These are phyloP conservation scores for Ameiurus melas DNA, from an alignment of 2,113 vertebrate species.

Conservation along the genomic window DNA sequence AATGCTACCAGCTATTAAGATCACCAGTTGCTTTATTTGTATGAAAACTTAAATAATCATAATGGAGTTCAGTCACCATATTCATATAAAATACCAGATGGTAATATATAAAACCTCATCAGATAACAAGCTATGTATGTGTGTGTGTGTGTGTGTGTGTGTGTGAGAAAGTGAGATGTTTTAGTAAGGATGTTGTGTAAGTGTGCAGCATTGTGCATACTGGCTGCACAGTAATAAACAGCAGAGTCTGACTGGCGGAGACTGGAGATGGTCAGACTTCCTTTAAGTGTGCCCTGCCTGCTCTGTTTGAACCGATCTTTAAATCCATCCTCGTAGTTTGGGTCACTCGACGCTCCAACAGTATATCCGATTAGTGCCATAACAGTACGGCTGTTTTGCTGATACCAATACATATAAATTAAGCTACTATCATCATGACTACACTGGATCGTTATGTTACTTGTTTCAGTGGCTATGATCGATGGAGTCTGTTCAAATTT, in stretches of 20 bases:
- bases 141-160: not conserved
- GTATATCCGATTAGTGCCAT: conserved; percentile 37
- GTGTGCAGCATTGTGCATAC: conserved; percentile 61
- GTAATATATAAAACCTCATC: not conserved
- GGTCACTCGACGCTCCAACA: not conserved
- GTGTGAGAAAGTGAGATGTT: not conserved
- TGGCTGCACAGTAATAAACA: conserved; percentile 69
- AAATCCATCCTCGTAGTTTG: conserved; percentile 29
- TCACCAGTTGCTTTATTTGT: not conserved
- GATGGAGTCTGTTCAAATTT: conserved; percentile 32
- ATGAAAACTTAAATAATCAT: not conserved
- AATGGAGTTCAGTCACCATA: not conserved
- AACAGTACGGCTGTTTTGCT: conserved; percentile 14
- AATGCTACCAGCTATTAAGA: not conserved
- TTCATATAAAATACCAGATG: not conserved
- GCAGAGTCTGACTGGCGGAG: conserved; percentile 53
- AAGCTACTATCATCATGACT: conserved; percentile 28
- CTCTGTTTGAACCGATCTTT: conserved; percentile 4
- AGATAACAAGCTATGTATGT: not conserved
- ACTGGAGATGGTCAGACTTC: conserved; percentile 51
- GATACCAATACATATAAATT: conserved; percentile 39
- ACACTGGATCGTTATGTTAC: conserved; percentile 17
- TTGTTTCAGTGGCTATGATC: not conserved
- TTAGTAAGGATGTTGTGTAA: not conserved
- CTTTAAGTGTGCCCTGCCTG: not conserved